Conservation (phyloP, 2,888 invertebrate species). For the Stenurella melanura region DNA sequence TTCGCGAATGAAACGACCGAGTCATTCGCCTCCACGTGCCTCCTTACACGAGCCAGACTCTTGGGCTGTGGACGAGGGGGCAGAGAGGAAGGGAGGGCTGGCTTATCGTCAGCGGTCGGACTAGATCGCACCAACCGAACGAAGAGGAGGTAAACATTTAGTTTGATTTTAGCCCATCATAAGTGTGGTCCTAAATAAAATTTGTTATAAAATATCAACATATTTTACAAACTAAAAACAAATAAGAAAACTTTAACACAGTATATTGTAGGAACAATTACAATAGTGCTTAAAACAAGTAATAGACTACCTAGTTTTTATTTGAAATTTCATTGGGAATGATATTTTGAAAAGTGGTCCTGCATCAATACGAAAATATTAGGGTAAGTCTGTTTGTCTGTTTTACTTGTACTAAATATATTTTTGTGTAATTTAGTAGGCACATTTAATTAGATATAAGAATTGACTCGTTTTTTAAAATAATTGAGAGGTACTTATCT, state of each 20-base stretch:
- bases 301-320: background rate
- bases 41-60: constrained; percentile 66
- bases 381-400: constrained; percentile 10
- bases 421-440: background rate
- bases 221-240: background rate
- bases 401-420: constrained; percentile 2
- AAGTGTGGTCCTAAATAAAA: constrained; percentile 65
- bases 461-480: too few species aligned
- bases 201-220: constrained; percentile 42
- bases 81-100: constrained; percentile 54
- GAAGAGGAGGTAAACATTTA: constrained; percentile 72
- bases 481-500: too few species aligned
- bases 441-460: too few species aligned
- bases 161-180: constrained; percentile 70
- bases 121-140: constrained; percentile 61
- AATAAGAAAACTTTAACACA: constrained; percentile 4
- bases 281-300: constrained; percentile 12
- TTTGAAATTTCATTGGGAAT: background rate
- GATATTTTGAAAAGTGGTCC: background rate
- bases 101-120: constrained; percentile 61
- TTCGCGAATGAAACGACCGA: constrained; percentile 62
- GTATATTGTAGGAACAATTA: background rate
- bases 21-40: constrained; percentile 73
- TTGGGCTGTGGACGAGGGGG: constrained; percentile 60
- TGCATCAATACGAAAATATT: background rate